Evolutionary conservation across 2,888 invertebrate genomes (phyloP).

Genomic region (Melieria picta): DNA sequence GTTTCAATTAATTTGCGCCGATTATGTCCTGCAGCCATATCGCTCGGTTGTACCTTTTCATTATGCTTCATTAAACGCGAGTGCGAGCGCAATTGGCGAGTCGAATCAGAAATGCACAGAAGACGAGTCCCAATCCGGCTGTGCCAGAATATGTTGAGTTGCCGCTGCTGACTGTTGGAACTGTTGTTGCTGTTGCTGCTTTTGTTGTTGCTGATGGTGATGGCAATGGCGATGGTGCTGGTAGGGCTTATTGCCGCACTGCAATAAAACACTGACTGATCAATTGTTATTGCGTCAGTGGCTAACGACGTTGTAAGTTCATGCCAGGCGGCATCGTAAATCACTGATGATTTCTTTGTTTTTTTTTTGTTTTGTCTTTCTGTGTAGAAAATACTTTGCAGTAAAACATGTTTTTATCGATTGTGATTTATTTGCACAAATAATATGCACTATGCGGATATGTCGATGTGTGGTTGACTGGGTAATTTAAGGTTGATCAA

Average conservation of each 20-base stretch:
- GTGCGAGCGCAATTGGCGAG: conserved; percentile 52
- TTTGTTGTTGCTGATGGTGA: background rate
- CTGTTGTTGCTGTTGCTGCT: background rate
- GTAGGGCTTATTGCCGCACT: conserved; percentile 5
- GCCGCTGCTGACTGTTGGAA: conserved; percentile 17
- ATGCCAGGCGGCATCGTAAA: conserved; percentile 15
- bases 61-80: conserved; percentile 59
- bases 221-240: background rate
- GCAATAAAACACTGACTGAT: background rate
- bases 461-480: too few species aligned
- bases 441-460: too few species aligned
- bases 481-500: too few species aligned
- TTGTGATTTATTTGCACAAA: conserved; percentile 15
- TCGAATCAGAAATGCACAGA: background rate
- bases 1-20: conserved; percentile 56
- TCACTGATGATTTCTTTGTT: conserved; percentile 22
- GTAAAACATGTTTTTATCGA: conserved; percentile 12
- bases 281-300: background rate
- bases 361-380: background rate
- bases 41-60: conserved; percentile 56
- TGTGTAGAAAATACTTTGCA: background rate
- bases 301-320: background rate
- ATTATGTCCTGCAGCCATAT: conserved; percentile 57
- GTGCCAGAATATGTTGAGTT: conserved; percentile 7
- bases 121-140: conserved; percentile 16